A percentile compares a stretch with the other conserved stretches of the same genome.
These are phyloP conservation scores for Cosmia pyralina DNA, from an alignment of 2,888 invertebrate genomes.

Conservation along the genomic window DNA sequence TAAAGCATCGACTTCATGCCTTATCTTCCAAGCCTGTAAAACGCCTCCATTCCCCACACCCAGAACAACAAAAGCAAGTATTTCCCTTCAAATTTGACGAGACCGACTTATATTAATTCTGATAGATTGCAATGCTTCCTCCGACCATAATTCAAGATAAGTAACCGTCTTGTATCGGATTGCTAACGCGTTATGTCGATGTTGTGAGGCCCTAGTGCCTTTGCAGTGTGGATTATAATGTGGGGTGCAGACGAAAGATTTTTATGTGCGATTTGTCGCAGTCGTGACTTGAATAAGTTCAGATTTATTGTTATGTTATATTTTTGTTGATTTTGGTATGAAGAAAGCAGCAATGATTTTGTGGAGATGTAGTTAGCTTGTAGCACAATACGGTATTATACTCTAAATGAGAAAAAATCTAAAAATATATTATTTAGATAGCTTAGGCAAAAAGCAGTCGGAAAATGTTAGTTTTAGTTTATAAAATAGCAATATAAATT, in stretches of 20 bases:
- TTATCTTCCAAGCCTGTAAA: not conserved
- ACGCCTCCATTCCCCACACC: not conserved
- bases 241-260: conserved; percentile 27
- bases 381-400: too few relatives aligned
- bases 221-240: conserved; percentile 24
- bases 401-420: too few relatives aligned
- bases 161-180: conserved; percentile 71
- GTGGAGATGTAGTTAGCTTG: not conserved
- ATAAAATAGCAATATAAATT: too few relatives aligned
- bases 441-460: too few relatives aligned
- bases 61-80: conserved; percentile 19
- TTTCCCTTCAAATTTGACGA: conserved; percentile 50
- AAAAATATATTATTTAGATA: too few relatives aligned
- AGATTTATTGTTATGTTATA: not conserved
- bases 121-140: conserved; percentile 54
- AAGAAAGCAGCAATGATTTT: not conserved
- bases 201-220: conserved; percentile 60
- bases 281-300: conserved; percentile 1
- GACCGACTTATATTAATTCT: conserved; percentile 51
- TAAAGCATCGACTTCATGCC: not conserved
- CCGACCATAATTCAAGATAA: conserved; percentile 68
- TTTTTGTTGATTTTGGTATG: not conserved
- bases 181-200: conserved; percentile 67
- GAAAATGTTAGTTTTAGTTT: too few relatives aligned
- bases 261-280: conserved; percentile 34